Conservation (phyloP, 1,140 invertebrate genomes). For the Planococcus citri region DNA sequence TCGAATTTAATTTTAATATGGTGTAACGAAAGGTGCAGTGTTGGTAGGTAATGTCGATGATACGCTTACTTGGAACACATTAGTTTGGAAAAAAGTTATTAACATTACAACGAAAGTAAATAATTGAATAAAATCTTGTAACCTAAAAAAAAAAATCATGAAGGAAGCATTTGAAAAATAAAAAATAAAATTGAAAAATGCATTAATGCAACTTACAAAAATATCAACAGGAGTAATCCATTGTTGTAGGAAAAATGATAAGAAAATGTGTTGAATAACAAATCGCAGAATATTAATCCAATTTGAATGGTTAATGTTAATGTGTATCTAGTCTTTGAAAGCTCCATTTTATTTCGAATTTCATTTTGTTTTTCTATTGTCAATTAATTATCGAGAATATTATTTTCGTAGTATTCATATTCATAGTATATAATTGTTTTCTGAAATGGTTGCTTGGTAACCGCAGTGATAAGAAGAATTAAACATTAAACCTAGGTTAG, state of each 20-base stretch:
- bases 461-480: no score
- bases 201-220: conserved; percentile 1
- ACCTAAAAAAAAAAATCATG: conserved; percentile 22
- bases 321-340: conserved; percentile 17
- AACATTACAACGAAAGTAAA: conserved; percentile 24
- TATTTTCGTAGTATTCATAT: no score
- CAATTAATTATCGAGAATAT: no score
- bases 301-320: conserved; percentile 19
- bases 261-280: conserved; percentile 25
- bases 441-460: no score
- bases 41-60: neutral
- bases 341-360: conserved; percentile 12
- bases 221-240: neutral
- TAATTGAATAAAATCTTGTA: conserved; percentile 25
- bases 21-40: neutral
- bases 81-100: conserved; percentile 26
- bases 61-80: conserved; percentile 26
- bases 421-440: no score
- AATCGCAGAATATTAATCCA: conserved; percentile 23
- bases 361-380: no score
- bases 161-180: neutral
- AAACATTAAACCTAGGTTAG: no score
- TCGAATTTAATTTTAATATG: conserved; percentile 3
- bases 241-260: conserved; percentile 20
- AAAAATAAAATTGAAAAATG: neutral